Base-by-base conservation (phyloP, 35 echinoderm and acorn worm species). In the Eucidaris tribuloides region DNA sequence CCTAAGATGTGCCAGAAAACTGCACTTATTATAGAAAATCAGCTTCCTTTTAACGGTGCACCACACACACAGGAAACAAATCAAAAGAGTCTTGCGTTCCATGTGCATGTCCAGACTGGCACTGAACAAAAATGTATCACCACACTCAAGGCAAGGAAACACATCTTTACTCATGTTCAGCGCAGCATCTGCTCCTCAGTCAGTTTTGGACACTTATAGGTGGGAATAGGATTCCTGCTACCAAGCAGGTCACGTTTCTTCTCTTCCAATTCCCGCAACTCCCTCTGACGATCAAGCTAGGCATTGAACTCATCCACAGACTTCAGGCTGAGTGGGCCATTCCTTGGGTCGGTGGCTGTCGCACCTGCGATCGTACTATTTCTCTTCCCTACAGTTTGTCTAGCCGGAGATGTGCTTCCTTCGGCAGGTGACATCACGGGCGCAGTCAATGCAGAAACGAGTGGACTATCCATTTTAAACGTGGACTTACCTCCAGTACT, bases 21-120 rank as follows among this genome's bases (percentile, higher is more conserved):
- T 74, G 68, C 68, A 74, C 68, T 74, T 74, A 36, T 74, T 74
- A 19, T 41, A 44, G 68, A 74, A 74, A 40, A 74, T 40, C 11
- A 74, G 68, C 9, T 74, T 74, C 40, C 44, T 13, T 74, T 40
- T 74, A 33, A 33, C 68, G 9, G 34, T 74, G 41, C 68, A 74
- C 36, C 36, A 74, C 37, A 25, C 44, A 40, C 68, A 74, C 22
- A 22, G 68, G 23, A 74, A 38, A 7, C 35, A 35, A 7, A 74
- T 36, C 68, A 74, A 40, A 22, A 44, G 35, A 15, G 68, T 74
- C 25, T 36, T 74, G 40, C 68, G 68, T 6, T 74, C 40, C 41
- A 44, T 27, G n/a, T 74, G 68, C n/a, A 40, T 40, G 44, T 74
- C 68, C 15, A 74, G 68, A 44, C 68, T 74, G 3, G 68, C 68